Evolutionary conservation across 2,888 invertebrate species (phyloP), one percentile per base, ranked within the genome.

Genomic region (Acronicta alni): DNA sequence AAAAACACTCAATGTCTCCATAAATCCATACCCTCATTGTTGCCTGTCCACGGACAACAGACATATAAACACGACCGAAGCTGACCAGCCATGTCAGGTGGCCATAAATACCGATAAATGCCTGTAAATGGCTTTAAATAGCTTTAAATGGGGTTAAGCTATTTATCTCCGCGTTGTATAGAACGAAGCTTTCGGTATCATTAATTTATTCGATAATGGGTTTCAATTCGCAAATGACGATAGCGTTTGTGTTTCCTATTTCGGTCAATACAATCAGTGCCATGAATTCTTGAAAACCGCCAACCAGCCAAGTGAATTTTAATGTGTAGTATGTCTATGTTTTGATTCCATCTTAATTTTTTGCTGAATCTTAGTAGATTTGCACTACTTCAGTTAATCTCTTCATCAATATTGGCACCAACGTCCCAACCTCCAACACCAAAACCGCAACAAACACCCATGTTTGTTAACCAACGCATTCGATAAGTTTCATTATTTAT

Each of bases 401-500:
- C 47, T 61, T 67, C 67, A 64, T 57, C 53, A 54, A 44, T 20
- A 48, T 65, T 54, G 43, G 67, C 7, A n/a, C 20, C 44, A 58
- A 64, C 47, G 2, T 15, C 2, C 48, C 41, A 49, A 49, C n/a
- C 7, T 17, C 51, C 51, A 42, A 32, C n/a, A 18, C 51, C 47
- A 45, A 17, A 57, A 70, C 69, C 69, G 49, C 74, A 67, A 68
- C 76, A 67, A 68, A 59, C 68, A 66, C 43, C 58, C 67, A 72
- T 79, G 68, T 82, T 78, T 81, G 79, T 70, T 72, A 74, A 75
- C 72, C 57, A 62, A 63, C 81, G 66, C 67, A 63, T 79, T 82
- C 87, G 85, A 89, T 90, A 87, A 89, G 84, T 86, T 88, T 86
- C 86, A 88, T 89, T 92, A 91, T 92, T 93, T 93, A 93, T 92